Percentiles rank a stretch among this genome's conserved stretches.
Conservation (phyloP, 2,888 invertebrate genomes). For the Trilocha varians region DNA sequence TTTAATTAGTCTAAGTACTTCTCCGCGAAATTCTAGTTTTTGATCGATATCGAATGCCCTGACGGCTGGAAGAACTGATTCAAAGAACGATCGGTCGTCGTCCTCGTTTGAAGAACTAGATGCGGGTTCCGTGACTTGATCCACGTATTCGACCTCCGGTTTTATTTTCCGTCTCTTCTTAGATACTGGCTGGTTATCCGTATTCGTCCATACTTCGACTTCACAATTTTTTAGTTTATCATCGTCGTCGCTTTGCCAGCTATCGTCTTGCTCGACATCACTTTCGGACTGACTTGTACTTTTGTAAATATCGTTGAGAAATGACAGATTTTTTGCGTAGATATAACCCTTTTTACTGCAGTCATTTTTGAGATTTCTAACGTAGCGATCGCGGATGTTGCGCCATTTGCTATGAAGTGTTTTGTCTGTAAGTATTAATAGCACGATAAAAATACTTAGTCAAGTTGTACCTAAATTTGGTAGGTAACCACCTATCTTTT, state of each 20-base stretch:
- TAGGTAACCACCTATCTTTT: too few species aligned
- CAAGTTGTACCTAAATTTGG: too few species aligned
- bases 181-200: constrained; percentile 26
- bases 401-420: constrained; percentile 56
- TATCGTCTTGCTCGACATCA: constrained; percentile 27
- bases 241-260: constrained; percentile 28
- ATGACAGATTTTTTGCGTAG: constrained; percentile 45
- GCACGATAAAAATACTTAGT: too few species aligned
- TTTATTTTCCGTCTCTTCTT: constrained; percentile 21
- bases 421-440: constrained; percentile 39
- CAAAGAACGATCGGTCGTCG: constrained; percentile 54
- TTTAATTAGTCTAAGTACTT: constrained; percentile 43
- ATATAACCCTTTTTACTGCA: constrained; percentile 36
- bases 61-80: constrained; percentile 50
- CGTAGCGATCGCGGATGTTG: constrained; percentile 57
- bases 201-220: constrained; percentile 3
- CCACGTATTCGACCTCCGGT: constrained; percentile 38
- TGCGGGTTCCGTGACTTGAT: constrained; percentile 27
- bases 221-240: constrained; percentile 19
- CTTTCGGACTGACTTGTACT: constrained; percentile 28
- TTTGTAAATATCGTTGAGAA: constrained; percentile 38
- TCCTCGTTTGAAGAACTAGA: constrained; percentile 29
- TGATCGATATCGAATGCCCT: constrained; percentile 48
- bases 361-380: constrained; percentile 35
- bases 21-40: constrained; percentile 49